These are phyloP conservation scores for Ectemnius lituratus DNA, from an alignment of 2,888 invertebrate species.

Conservation along the genomic window DNA sequence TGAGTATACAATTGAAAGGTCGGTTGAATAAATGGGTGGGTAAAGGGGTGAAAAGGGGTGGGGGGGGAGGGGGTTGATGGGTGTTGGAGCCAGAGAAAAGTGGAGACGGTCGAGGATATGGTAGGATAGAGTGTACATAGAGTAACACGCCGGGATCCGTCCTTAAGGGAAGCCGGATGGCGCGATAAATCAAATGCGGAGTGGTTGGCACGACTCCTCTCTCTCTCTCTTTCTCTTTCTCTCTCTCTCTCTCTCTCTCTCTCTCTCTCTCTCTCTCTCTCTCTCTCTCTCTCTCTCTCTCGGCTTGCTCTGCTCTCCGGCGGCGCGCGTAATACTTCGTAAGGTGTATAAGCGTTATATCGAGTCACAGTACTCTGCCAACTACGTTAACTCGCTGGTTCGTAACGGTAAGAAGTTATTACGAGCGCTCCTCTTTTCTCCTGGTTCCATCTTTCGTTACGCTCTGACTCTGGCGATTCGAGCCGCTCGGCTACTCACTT, in stretches of 20 bases:
- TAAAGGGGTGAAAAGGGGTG: too few species aligned
- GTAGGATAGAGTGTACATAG: too few species aligned
- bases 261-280: too few species aligned
- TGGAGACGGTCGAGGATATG: too few species aligned
- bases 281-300: too few species aligned
- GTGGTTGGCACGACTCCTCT: constrained; percentile 57
- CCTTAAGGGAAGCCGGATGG: constrained; percentile 53
- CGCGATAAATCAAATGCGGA: constrained; percentile 57
- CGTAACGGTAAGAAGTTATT: constrained; percentile 40
- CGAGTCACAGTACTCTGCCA: constrained; percentile 45
- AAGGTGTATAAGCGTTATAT: constrained; percentile 52
- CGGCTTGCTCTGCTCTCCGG: constrained; percentile 34
- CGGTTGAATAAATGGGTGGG: too few species aligned
- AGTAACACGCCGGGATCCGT: constrained; percentile 8
- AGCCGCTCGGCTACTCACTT: too few species aligned
- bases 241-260: too few species aligned
- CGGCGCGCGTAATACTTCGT: constrained; percentile 51
- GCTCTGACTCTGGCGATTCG: constrained; percentile 13
- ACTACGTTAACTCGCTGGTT: constrained; percentile 58
- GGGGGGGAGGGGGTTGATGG: too few species aligned
- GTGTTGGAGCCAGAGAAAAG: too few species aligned
- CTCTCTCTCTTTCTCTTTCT: too few species aligned
- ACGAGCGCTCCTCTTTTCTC: background rate
- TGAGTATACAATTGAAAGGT: too few species aligned
- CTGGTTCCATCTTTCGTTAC: background rate